Percentiles rank a stretch among this genome's conserved stretches.
phyloP scores from a whole-genome alignment of 2,113 vertebrate genomes.

The Panthera tigris region DNA sequence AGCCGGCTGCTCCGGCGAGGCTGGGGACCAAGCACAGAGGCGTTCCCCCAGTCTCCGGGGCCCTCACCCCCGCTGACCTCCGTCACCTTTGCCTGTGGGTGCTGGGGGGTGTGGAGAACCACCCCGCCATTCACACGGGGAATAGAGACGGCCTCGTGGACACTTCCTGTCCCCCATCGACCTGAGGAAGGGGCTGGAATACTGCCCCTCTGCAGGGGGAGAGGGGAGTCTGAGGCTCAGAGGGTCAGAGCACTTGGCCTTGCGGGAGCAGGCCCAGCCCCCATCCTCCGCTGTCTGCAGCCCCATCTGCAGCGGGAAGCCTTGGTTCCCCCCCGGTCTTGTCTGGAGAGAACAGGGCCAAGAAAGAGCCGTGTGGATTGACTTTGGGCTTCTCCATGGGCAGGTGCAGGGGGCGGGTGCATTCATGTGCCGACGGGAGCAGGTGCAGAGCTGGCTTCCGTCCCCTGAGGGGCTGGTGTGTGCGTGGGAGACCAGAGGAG shows the following conservation, averaged over 20 bases:
- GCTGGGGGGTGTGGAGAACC: background rate
- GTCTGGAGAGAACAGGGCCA: background rate
- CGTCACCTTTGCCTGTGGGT: background rate
- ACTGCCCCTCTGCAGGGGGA: too few species aligned
- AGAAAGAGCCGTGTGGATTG: background rate
- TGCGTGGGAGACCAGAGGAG: accelerated
- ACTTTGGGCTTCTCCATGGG: background rate
- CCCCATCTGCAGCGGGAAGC: background rate
- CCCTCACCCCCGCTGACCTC: background rate
- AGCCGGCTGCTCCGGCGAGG: background rate
- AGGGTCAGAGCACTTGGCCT: background rate
- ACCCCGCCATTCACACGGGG: background rate
- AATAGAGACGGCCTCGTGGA: background rate
- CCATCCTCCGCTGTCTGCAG: background rate
- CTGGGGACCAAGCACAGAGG: background rate
- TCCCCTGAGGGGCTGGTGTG: background rate
- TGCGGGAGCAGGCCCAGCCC: background rate
- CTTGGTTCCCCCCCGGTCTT: background rate
- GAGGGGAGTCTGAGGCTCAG: too few species aligned
- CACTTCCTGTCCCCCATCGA: accelerated
- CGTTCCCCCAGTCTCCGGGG: background rate
- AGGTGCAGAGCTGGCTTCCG: background rate
- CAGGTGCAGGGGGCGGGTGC: background rate
- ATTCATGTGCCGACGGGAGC: accelerated
- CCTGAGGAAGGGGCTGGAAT: background rate